A percentile compares a stretch with the other conserved stretches of the same genome.
phyloP scores from a whole-genome alignment of 2,113 vertebrate species.

The Nibea albiflora region DNA sequence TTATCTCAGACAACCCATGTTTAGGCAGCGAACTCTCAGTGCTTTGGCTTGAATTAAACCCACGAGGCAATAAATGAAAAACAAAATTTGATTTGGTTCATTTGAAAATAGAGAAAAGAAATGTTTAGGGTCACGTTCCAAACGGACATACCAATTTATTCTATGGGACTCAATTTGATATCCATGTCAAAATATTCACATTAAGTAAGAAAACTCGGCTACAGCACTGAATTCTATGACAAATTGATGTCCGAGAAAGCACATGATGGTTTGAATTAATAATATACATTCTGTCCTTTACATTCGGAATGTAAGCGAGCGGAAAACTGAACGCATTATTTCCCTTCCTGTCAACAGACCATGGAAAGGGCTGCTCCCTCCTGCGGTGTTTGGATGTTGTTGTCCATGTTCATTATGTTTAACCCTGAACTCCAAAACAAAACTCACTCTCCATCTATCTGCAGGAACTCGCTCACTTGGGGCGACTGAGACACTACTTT shows the following conservation, averaged over 20 bases:
- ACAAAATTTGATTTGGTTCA: constrained; percentile 23
- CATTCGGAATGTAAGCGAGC: constrained; percentile 5
- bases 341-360: constrained; percentile 57
- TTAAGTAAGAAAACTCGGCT: not conserved
- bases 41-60: constrained; percentile 24
- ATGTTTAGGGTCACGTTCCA: not conserved
- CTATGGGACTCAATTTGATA: not conserved
- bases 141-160: not conserved
- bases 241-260: not conserved
- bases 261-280: constrained; percentile 12
- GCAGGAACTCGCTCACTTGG: constrained; percentile 51
- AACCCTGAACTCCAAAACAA: constrained; percentile 60
- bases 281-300: constrained; percentile 10
- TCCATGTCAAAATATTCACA: constrained; percentile 2
- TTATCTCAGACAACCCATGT: constrained; percentile 31
- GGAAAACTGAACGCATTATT: constrained; percentile 40
- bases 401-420: constrained; percentile 77
- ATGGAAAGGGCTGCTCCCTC: constrained; percentile 53
- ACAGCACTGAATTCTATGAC: not conserved
- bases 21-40: constrained; percentile 2
- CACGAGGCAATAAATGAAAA: constrained; percentile 27
- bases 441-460: constrained; percentile 61
- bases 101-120: constrained; percentile 8
- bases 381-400: constrained; percentile 71
- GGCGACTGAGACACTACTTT: constrained; percentile 53